Base-by-base conservation (phyloP, 2,888 invertebrate species). In the Yponomeuta cagnagella region DNA sequence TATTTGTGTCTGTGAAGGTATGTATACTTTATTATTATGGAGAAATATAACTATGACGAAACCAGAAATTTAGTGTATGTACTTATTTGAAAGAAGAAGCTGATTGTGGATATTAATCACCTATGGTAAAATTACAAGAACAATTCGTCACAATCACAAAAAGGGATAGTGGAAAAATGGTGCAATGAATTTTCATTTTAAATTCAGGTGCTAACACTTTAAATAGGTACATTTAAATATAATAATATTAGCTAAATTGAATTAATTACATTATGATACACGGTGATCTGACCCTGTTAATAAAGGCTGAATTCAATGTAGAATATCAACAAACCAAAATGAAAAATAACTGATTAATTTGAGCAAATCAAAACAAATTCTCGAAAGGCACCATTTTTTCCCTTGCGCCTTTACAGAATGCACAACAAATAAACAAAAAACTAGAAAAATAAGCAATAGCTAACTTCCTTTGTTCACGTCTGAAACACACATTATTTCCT, bases 231-330 rank as follows among this genome's bases (percentile, higher is more conserved):
- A 82, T 87, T 80, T 82, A 78, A 80, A 84, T 85, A 58, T 58
- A 58, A 15, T 15, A 58, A 58, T 58, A 89, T 88, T 86, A 80
- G 82, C 84, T 89, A 86, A 85, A 84, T 87, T 86, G 84, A 83
- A 81, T 85, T 58, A 58, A 58, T 84, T 87, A 87, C 80, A 84
- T 83, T 89, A 86, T 81, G 76, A 82, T 86, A 85, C 84, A 88
- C 83, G 86, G 87, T 84, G 84, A 82, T 86, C 81, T 79, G 88
- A 90, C 90, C 90, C 90, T 90, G 90, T 90, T 83, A 85, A 88
- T 86, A 86, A 90, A 89, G 89, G 90, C 89, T 87, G 64, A 48
- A 68, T 67, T 74, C 68, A 74, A 70, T 70, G 74, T 48, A 48
- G 69, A 63, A 73, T 73, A 73, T 67, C 72, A 43, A 43, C 43